These are phyloP conservation scores for Ginglymostoma cirratum DNA, from an alignment of 2,113 vertebrate genomes.

Conservation along the genomic window DNA sequence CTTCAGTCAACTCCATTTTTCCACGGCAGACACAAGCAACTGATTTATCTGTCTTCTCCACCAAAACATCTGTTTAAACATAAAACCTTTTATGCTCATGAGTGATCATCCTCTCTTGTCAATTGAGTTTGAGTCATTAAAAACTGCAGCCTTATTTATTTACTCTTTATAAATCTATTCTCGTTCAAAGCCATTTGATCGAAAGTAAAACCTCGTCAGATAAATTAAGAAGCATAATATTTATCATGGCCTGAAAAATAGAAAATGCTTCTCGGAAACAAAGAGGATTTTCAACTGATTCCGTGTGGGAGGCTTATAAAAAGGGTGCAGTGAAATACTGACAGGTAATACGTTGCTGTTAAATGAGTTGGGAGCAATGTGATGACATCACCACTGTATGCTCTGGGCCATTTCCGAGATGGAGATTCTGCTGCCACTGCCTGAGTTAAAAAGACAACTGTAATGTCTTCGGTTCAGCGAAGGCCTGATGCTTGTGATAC, in stretches of 20 bases:
- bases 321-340: neutral
- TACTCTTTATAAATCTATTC: neutral
- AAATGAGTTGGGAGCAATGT: neutral
- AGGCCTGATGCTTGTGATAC: neutral
- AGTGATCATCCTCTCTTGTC: neutral
- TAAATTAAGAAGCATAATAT: neutral
- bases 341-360: neutral
- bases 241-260: neutral
- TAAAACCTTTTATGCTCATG: neutral
- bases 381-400: neutral
- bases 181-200: neutral
- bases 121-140: neutral
- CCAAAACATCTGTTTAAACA: conserved; percentile 5
- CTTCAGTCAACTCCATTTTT: neutral
- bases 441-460: neutral
- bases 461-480: neutral
- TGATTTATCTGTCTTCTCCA: neutral
- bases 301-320: neutral
- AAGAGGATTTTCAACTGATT: neutral
- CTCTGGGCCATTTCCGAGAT: neutral
- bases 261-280: neutral
- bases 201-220: neutral
- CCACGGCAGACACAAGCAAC: neutral
- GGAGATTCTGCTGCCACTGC: neutral
- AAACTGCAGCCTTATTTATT: neutral